Conservation (phyloP, 2,113 vertebrate species). For the Tragelaphus scriptus region DNA sequence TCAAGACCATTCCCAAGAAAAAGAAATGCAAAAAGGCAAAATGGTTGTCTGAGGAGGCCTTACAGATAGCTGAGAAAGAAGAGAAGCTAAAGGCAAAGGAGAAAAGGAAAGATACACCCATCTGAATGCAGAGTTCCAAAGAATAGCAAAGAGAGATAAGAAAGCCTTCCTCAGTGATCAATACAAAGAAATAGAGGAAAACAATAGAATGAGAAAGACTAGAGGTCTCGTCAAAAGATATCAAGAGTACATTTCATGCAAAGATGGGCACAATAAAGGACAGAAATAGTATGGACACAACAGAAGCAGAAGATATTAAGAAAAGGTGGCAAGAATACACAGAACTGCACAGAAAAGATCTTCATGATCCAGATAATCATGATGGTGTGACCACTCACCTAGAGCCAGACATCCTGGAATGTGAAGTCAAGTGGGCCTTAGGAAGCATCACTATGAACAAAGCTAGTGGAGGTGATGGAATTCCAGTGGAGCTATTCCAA, state of each 20-base stretch:
- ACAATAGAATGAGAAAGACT: not conserved
- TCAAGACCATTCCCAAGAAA: not conserved
- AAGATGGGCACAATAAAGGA: not conserved
- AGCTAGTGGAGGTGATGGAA: not conserved
- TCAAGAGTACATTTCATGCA: not conserved
- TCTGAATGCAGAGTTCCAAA: not conserved
- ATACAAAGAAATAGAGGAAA: not conserved
- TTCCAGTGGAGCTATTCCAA: not conserved
- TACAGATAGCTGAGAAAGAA: not conserved
- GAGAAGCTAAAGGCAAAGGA: not conserved
- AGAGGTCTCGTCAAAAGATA: not conserved
- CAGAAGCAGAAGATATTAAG: not conserved
- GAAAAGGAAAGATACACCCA: not conserved
- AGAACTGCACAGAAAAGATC: not conserved
- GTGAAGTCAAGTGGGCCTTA: not conserved
- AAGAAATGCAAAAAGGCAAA: not conserved
- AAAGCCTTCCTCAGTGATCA: not conserved
- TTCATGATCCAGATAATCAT: not conserved
- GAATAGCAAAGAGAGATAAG: not conserved
- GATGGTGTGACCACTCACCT: not conserved
- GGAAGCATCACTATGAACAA: not conserved
- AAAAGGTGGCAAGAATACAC: not conserved
- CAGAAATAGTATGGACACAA: not conserved
- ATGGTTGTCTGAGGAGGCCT: not conserved
- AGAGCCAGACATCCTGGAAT: not conserved